These are phyloP conservation scores for Parthenolecanium corni DNA, from an alignment of 2,888 invertebrate species.

Conservation along the genomic window DNA sequence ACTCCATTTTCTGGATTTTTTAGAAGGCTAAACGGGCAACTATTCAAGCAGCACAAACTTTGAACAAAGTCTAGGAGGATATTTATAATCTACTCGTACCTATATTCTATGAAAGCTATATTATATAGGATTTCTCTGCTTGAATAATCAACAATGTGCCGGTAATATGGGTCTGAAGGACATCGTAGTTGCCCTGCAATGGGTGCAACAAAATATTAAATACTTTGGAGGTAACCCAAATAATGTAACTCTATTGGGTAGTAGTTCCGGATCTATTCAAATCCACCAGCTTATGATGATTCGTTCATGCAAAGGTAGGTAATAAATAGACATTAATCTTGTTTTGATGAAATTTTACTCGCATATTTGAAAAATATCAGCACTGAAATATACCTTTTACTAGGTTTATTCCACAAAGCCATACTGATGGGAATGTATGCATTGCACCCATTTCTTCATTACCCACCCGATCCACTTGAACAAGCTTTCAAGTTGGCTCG, in stretches of 20 bases:
- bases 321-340: background rate
- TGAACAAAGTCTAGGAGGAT: no score
- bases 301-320: background rate
- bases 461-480: background rate
- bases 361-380: background rate
- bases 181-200: background rate
- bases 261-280: background rate
- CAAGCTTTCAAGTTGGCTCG: background rate
- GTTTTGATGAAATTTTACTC: background rate
- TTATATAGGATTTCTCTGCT: slow-evolving; percentile 3
- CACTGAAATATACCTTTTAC: background rate
- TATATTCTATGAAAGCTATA: no score
- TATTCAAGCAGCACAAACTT: no score
- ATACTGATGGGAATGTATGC: slow-evolving; percentile 1
- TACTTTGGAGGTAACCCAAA: slow-evolving; percentile 5
- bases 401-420: slow-evolving; percentile 16
- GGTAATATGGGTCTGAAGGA: slow-evolving; percentile 12
- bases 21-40: no score
- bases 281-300: background rate
- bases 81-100: no score
- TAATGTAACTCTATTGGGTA: slow-evolving; percentile 1
- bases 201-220: slow-evolving; percentile 12
- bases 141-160: background rate
- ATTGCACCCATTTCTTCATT: background rate
- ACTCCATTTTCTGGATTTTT: no score